Conservation (phyloP, 2,888 invertebrate species). For the Drosophila koepferae region DNA sequence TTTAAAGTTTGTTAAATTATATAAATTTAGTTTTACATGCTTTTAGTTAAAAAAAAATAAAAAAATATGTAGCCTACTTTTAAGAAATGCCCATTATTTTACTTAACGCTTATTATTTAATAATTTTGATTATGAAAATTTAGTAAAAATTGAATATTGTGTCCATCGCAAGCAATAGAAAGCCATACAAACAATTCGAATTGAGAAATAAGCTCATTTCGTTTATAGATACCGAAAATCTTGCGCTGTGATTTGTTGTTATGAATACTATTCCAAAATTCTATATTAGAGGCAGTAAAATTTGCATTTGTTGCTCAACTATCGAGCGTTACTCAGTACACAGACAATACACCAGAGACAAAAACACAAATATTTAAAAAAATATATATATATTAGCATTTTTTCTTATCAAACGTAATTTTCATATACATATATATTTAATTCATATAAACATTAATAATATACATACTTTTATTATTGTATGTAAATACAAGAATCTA, state of each 20-base stretch:
- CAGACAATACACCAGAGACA: slow-evolving; percentile 29
- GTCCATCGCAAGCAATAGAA: slow-evolving; percentile 80
- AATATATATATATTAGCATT: slow-evolving; percentile 41
- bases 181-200: slow-evolving; percentile 3
- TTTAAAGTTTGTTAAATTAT: neutral
- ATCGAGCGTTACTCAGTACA: slow-evolving; percentile 19
- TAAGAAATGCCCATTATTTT: slow-evolving; percentile 46
- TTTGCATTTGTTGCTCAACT: slow-evolving; percentile 41
- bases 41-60: slow-evolving; percentile 8
- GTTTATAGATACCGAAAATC: slow-evolving; percentile 25
- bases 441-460: slow-evolving; percentile 41
- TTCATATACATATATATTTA: slow-evolving; percentile 32
- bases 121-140: slow-evolving; percentile 42
- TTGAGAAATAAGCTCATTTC: slow-evolving; percentile 27
- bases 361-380: slow-evolving; percentile 27
- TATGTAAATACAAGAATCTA: slow-evolving; percentile 83
- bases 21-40: slow-evolving; percentile 26
- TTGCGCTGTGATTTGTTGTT: slow-evolving; percentile 35
- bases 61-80: slow-evolving; percentile 43
- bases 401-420: slow-evolving; percentile 39
- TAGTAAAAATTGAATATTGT: slow-evolving; percentile 63
- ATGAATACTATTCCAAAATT: slow-evolving; percentile 16
- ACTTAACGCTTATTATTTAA: slow-evolving; percentile 31
- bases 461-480: slow-evolving; percentile 59
- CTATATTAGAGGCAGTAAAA: slow-evolving; percentile 40